Evolutionary conservation across 2,113 vertebrate genomes (phyloP).

Genomic region (Myrmecobius fasciatus): DNA sequence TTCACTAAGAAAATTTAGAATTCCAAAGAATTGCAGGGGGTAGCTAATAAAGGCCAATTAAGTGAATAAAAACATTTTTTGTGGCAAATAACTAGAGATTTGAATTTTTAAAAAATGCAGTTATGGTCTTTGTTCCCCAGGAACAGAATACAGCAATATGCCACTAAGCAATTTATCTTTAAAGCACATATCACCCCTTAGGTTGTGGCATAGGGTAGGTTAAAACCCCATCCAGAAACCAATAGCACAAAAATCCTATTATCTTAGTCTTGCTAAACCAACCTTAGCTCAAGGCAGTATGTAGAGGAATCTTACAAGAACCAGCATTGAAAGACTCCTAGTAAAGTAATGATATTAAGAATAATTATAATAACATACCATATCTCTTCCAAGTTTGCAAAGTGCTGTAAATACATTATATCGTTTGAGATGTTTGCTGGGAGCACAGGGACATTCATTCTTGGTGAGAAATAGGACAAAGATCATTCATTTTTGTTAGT

Average conservation of each 20-base stretch:
- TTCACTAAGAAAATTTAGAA: conserved; percentile 59
- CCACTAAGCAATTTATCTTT: conserved; percentile 46
- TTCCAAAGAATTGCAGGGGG: conserved; percentile 28
- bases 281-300: neutral
- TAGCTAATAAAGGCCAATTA: conserved; percentile 50
- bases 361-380: too few relatives aligned
- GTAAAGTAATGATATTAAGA: neutral
- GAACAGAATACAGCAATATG: conserved; percentile 18
- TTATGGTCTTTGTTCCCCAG: conserved; percentile 23
- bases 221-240: neutral
- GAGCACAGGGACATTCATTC: neutral
- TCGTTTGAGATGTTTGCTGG: neutral
- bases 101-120: conserved; percentile 54
- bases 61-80: conserved; percentile 46
- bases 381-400: too few relatives aligned
- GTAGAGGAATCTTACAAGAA: neutral
- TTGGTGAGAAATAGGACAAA: neutral
- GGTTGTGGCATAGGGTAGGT: neutral
- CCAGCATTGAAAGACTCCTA: neutral
- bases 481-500: neutral
- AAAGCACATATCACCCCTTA: neutral
- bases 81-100: conserved; percentile 46
- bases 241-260: neutral
- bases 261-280: neutral
- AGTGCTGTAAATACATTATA: neutral